These are phyloP conservation scores for Semotilus atromaculatus DNA, from an alignment of 2,797 vertebrate species.

Conservation along the genomic window DNA sequence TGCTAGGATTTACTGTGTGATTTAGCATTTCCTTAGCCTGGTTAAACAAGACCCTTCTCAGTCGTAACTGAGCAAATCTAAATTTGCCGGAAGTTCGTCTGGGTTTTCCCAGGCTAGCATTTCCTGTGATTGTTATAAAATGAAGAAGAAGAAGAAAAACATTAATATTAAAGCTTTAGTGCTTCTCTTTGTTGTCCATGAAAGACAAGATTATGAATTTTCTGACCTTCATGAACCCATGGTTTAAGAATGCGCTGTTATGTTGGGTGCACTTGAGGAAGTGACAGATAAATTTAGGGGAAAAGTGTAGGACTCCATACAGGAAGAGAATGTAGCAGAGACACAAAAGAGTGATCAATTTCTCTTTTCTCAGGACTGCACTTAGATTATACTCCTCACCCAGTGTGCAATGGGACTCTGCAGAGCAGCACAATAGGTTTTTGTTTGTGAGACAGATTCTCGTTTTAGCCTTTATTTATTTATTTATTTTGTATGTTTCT, in stretches of 20 bases:
- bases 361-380: conserved; percentile 29
- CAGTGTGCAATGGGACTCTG: conserved; percentile 23
- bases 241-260: conserved; percentile 19
- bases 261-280: conserved; percentile 23
- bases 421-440: conserved; percentile 32
- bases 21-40: neutral
- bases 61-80: no score
- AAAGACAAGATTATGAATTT: neutral
- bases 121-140: neutral
- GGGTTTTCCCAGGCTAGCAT: no score
- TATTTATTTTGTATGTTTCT: neutral
- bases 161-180: conserved; percentile 25
- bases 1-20: neutral
- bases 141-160: neutral
- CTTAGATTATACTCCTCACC: conserved; percentile 31
- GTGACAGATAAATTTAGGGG: neutral
- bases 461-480: conserved; percentile 13
- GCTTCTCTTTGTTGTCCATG: conserved; percentile 11
- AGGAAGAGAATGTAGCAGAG: conserved; percentile 7
- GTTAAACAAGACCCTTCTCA: no score
- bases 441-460: conserved; percentile 17
- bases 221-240: neutral
- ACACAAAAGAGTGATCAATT: conserved; percentile 31
- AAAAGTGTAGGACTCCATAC: neutral
- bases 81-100: no score